phyloP scores from a whole-genome alignment of 2,797 vertebrate species.

The Ibycter americanus region DNA sequence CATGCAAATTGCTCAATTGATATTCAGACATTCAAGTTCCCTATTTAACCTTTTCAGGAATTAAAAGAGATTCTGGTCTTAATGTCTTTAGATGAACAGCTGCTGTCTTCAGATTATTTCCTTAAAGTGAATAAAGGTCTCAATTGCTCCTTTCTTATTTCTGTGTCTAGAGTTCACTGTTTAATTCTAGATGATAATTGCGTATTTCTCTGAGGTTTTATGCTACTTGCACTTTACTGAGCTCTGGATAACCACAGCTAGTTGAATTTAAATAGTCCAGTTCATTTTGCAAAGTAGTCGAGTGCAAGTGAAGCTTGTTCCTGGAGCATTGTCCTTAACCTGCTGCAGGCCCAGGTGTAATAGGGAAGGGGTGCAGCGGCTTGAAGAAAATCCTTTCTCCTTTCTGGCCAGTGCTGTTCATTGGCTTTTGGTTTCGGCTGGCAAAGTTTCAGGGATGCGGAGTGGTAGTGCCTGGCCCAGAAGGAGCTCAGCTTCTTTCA shows the following conservation, averaged over 20 bases:
- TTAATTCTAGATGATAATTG: conserved; percentile 43
- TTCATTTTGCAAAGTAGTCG: conserved; percentile 6
- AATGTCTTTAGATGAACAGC: neutral
- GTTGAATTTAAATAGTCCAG: conserved; percentile 25
- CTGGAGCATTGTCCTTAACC: neutral
- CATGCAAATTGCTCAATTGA: neutral
- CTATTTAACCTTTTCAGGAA: conserved; percentile 1
- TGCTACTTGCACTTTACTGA: conserved; percentile 17
- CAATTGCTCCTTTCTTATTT: neutral
- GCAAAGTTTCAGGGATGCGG: neutral
- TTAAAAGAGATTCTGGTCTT: neutral
- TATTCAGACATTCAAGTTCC: neutral
- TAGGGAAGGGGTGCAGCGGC: neutral
- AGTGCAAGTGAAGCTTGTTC: neutral
- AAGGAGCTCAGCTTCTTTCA: neutral
- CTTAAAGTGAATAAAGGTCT: neutral
- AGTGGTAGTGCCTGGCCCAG: neutral
- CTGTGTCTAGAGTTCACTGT: neutral
- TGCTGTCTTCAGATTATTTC: conserved; percentile 9
- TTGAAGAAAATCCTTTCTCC: neutral
- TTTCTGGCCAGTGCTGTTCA: neutral
- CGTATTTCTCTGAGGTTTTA: neutral
- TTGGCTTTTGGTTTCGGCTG: neutral
- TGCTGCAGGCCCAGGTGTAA: neutral
- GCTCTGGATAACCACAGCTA: neutral